phyloP scores from a whole-genome alignment of 2,113 vertebrate species.

The Melanerpes formicivorus region DNA sequence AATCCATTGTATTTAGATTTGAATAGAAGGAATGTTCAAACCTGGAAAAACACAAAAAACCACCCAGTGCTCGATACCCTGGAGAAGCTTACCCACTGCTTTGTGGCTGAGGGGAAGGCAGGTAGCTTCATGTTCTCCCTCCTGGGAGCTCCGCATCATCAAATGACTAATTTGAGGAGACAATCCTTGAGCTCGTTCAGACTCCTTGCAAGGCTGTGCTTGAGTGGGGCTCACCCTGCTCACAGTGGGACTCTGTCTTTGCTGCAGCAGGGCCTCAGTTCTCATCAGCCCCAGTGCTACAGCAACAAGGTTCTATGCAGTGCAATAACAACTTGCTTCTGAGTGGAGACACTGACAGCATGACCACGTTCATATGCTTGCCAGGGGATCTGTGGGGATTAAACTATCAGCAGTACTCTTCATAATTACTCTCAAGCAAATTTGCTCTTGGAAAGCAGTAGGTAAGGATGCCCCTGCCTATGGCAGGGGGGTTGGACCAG shows the following conservation, averaged over 20 bases:
- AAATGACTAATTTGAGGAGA: not conserved
- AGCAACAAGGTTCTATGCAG: not conserved
- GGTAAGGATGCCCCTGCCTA: not conserved
- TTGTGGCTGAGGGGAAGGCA: not conserved
- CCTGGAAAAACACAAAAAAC: not conserved
- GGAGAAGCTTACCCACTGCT: not conserved
- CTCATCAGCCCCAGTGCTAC: not conserved
- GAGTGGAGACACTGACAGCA: not conserved
- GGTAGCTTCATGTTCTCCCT: not conserved
- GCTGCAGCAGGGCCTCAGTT: not conserved
- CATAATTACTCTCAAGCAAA: not conserved
- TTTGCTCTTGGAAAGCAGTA: not conserved
- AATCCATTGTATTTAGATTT: slow-evolving; percentile 50
- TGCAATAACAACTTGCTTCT: not conserved
- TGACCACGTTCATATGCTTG: not conserved
- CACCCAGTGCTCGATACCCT: not conserved
- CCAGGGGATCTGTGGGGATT: slow-evolving; percentile 2
- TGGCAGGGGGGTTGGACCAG: not conserved
- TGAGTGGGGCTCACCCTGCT: not conserved
- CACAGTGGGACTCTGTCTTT: fast-evolving
- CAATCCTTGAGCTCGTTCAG: not conserved
- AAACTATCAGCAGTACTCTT: not conserved
- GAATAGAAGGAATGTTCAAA: not conserved
- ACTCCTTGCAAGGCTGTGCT: not conserved
- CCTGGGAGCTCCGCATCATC: not conserved